These are phyloP conservation scores for Apamea crenata DNA, from an alignment of 2,888 invertebrate species.

Conservation along the genomic window DNA sequence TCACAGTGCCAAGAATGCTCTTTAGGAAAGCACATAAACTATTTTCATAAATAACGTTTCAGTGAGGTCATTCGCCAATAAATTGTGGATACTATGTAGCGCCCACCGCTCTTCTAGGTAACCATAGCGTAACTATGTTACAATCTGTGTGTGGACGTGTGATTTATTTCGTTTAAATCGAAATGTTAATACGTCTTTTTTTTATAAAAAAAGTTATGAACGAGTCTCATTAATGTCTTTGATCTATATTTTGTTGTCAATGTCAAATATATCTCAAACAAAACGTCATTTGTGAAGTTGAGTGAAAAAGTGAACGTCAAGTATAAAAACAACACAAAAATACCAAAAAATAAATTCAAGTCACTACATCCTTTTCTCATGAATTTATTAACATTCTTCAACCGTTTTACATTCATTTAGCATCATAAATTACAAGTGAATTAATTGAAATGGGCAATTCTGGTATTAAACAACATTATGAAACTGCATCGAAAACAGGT, in stretches of 20 bases:
- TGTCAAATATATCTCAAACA: background rate
- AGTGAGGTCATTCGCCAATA: too few species aligned
- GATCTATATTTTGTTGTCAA: background rate
- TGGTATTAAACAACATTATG: slow-evolving; percentile 96
- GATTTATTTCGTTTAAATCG: background rate
- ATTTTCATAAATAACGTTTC: too few species aligned
- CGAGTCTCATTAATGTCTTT: background rate
- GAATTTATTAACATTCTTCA: background rate
- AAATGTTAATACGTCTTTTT: background rate
- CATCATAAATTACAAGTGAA: slow-evolving; percentile 11
- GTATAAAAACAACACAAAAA: background rate
- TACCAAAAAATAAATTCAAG: slow-evolving; percentile 11
- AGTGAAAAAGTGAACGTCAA: slow-evolving; percentile 9
- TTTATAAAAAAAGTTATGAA: background rate
- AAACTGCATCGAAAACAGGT: slow-evolving; percentile 98
- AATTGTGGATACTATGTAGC: too few species aligned
- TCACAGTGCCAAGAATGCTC: too few species aligned
- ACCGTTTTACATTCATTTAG: background rate
- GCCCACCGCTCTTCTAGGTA: too few species aligned
- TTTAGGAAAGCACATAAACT: too few species aligned
- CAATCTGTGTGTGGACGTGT: background rate
- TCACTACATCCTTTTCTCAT: slow-evolving; percentile 11
- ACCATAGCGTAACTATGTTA: background rate
- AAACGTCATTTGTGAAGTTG: background rate
- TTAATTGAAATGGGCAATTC: slow-evolving; percentile 95